A percentile compares a stretch with the other conserved stretches of the same genome.
Evolutionary conservation across 2,888 invertebrate genomes (phyloP).

Genomic region (Miltochrista miniata): DNA sequence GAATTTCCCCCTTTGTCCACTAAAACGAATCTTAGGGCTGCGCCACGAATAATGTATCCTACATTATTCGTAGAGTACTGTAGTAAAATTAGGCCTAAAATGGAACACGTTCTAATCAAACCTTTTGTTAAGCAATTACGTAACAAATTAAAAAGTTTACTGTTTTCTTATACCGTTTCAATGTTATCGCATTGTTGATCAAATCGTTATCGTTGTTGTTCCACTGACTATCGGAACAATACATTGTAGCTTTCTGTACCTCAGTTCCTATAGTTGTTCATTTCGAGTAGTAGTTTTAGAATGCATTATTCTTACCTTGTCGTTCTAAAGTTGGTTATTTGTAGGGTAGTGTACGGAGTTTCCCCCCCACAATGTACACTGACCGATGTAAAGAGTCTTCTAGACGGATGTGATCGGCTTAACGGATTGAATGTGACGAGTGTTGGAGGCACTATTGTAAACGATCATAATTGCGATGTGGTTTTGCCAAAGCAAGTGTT

Average conservation of each 20-base stretch:
- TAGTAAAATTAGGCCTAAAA: too few relatives aligned
- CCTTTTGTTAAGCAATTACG: background rate
- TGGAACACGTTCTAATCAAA: too few relatives aligned
- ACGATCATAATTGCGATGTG: conserved; percentile 77
- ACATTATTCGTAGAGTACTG: too few relatives aligned
- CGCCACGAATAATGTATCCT: too few relatives aligned
- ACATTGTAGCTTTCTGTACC: background rate
- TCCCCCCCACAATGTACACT: conserved; percentile 50
- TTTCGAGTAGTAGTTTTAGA: conserved; percentile 2
- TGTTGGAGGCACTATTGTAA: conserved; percentile 71
- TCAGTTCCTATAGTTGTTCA: conserved; percentile 5
- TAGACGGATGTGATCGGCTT: conserved; percentile 70
- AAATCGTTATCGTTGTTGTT: conserved; percentile 14
- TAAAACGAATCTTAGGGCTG: too few relatives aligned
- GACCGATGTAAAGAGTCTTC: conserved; percentile 63
- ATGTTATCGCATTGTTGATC: conserved; percentile 31
- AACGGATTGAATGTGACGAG: conserved; percentile 69
- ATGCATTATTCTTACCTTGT: conserved; percentile 14
- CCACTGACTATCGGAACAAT: conserved; percentile 1
- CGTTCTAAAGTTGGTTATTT: conserved; percentile 21
- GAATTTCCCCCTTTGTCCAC: too few relatives aligned
- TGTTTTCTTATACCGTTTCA: conserved; percentile 17
- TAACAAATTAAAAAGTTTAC: conserved; percentile 5
- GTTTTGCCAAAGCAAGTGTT: conserved; percentile 76
- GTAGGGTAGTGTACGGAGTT: conserved; percentile 29